Percentiles rank a stretch among this genome's conserved stretches.
Evolutionary conservation across 1,140 invertebrate species (phyloP).

Genomic region (Pantala flavescens): DNA sequence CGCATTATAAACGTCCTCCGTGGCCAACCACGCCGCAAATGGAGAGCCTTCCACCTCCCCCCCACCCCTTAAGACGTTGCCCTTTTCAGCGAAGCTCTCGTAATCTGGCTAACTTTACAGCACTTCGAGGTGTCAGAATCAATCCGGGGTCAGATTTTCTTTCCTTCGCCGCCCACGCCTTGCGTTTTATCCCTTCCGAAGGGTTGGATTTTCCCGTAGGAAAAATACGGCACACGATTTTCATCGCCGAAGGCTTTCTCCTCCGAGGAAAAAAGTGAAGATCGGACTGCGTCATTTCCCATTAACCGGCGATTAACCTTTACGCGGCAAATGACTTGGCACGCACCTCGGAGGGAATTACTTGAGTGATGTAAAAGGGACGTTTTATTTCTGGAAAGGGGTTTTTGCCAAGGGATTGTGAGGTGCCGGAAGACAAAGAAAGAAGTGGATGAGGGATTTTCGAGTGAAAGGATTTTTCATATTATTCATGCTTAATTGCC

Average conservation of each 20-base stretch:
- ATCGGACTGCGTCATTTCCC: background rate
- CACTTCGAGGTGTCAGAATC: background rate
- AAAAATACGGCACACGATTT: too few species aligned
- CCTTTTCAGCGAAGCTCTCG: background rate
- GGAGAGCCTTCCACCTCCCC: too few species aligned
- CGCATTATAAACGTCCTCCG: too few species aligned
- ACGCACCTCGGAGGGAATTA: too few species aligned
- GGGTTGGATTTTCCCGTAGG: too few species aligned
- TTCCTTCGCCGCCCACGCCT: background rate
- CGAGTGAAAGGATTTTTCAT: too few species aligned
- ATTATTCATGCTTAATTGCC: too few species aligned
- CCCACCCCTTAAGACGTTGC: background rate
- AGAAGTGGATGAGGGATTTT: too few species aligned
- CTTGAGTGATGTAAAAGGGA: too few species aligned
- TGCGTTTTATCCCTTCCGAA: background rate
- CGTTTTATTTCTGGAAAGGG: too few species aligned
- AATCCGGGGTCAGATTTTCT: background rate
- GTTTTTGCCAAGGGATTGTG: too few species aligned
- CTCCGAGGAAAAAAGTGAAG: background rate
- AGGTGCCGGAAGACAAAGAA: too few species aligned
- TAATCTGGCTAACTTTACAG: slow-evolving; percentile 14
- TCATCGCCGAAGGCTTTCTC: background rate
- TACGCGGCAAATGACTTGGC: background rate
- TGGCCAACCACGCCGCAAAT: background rate
- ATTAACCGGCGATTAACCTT: background rate